Evolutionary conservation across 2,113 vertebrate genomes (phyloP).

Genomic region (Dipodomys spectabilis): DNA sequence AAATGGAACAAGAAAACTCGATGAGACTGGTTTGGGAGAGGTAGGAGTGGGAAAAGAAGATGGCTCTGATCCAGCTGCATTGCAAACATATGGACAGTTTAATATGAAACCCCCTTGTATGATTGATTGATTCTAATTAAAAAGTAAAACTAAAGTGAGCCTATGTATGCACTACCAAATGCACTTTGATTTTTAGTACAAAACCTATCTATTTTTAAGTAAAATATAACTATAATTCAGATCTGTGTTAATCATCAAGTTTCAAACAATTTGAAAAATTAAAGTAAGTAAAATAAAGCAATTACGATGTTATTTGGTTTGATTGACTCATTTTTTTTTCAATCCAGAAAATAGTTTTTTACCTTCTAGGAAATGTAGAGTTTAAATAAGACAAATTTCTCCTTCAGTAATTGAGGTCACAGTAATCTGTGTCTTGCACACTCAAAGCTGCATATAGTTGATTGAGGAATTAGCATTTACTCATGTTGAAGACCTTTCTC

Average conservation of each 20-base stretch:
- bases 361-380: background rate
- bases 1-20: too few relatives aligned
- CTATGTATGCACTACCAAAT: background rate
- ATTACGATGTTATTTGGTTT: background rate
- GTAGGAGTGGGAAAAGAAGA: too few relatives aligned
- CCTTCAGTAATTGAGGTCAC: background rate
- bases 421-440: background rate
- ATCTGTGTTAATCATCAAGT: background rate
- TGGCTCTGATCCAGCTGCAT: too few relatives aligned
- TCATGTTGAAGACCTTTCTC: constrained; percentile 22
- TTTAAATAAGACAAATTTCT: constrained; percentile 25
- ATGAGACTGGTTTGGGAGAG: too few relatives aligned
- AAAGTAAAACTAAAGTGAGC: too few relatives aligned
- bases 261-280: background rate
- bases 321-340: background rate
- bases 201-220: background rate
- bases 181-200: constrained; percentile 17
- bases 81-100: too few relatives aligned
- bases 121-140: too few relatives aligned
- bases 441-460: background rate
- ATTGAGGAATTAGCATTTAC: constrained; percentile 2
- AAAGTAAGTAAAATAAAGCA: background rate
- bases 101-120: too few relatives aligned
- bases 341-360: background rate
- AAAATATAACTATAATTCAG: background rate